Base-by-base conservation (phyloP, 1,140 invertebrate genomes). In the Triops cancriformis region DNA sequence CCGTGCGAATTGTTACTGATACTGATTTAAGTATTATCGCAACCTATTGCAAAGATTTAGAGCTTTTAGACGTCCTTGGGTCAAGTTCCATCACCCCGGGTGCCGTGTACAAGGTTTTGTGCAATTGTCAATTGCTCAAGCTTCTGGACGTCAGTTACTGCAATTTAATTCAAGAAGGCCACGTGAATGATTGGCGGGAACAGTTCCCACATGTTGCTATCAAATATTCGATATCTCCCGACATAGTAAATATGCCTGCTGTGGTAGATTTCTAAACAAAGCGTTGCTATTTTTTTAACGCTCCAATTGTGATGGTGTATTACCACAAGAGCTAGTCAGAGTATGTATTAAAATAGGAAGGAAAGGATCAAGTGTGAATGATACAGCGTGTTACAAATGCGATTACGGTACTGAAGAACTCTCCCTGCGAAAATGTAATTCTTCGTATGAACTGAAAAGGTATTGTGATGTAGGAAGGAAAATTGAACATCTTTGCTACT, bases 111-210 rank as follows among this genome's bases (percentile, higher is more conserved):
- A 76, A 31, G 18, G 45, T 76, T 43, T 6, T 76, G 27, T 45
- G 45, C 26, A 23, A 26, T 18, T 76, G 74, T 42, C 74, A 11
- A 12, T n/a, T 27, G 18, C 27, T 76, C 37, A 76, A 43, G 23
- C 74, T 76, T 23, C 26, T 76, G 27, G 74, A 76, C 74, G 37
- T 76, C 1, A 76, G 74, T 45, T 76, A 76, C 37, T 76, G 74
- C 41, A 26, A 18, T 42, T 26, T 43, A 3, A 76, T 76, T 7
- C 37, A 42, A 18, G 74, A 76, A 26, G 26, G 42, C n/a, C 74
- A 76, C 28, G 41, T 41, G 74, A 43, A 64, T 14, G 23, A 31
- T 27, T 76, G 74, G 74, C 27, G 41, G 23, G 26, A 43, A 18
- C 74, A 43, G 10, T 76, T 31, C 31, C 26, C 74, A 9, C 26